Percentiles rank a stretch among this genome's conserved stretches.
Evolutionary conservation across 2,888 invertebrate species (phyloP).

Genomic region (Tetanocera ferruginea): DNA sequence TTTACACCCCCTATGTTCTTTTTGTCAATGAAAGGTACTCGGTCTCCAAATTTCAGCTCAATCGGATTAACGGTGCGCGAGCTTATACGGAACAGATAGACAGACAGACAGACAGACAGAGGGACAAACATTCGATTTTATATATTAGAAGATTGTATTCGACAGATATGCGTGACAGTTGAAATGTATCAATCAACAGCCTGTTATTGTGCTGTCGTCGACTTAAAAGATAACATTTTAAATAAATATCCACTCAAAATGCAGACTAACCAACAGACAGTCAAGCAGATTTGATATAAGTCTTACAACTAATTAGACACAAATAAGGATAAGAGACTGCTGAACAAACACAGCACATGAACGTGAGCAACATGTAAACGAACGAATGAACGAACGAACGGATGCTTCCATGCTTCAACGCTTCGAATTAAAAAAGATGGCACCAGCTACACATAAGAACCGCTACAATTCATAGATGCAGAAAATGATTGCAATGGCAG

Average conservation of each 20-base stretch:
- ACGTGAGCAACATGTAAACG: neutral
- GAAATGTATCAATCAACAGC: too few relatives aligned
- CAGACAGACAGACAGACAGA: too few relatives aligned
- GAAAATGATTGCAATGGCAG: neutral
- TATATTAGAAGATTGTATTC: too few relatives aligned
- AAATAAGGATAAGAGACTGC: neutral
- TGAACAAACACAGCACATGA: neutral
- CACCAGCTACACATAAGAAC: neutral
- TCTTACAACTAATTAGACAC: neutral
- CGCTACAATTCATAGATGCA: conserved; percentile 5
- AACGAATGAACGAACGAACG: too few relatives aligned
- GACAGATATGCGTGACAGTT: too few relatives aligned
- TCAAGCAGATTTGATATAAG: neutral
- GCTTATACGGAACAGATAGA: too few relatives aligned
- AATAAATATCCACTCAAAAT: neutral
- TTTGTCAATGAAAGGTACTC: too few relatives aligned
- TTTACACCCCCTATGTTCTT: too few relatives aligned
- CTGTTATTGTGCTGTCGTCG: too few relatives aligned
- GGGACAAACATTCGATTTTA: too few relatives aligned
- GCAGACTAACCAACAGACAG: neutral
- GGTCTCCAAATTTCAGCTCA: too few relatives aligned
- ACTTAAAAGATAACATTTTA: neutral
- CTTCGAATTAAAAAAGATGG: neutral
- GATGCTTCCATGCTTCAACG: neutral
- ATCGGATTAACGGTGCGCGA: too few relatives aligned